phyloP scores from a whole-genome alignment of 2,797 vertebrate species.

The Pteropus rufus region DNA sequence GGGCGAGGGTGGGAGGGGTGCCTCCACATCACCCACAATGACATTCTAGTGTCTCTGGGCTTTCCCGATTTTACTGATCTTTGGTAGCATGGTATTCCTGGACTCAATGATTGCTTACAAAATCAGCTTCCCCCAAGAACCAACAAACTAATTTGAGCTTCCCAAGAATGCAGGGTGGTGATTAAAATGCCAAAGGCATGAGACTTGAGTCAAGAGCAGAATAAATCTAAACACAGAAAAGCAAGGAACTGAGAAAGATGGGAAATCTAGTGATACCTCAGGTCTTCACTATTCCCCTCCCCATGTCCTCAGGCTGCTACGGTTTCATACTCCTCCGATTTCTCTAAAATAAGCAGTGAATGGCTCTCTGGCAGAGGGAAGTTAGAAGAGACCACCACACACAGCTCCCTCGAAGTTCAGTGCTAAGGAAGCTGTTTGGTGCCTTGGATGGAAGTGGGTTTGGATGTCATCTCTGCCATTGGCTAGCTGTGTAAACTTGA shows the following conservation, averaged over 20 bases:
- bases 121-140: conserved; percentile 40
- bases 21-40: background rate
- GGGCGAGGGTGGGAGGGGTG: too few relatives aligned
- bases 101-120: conserved; percentile 4
- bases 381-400: background rate
- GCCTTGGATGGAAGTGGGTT: background rate
- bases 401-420: background rate
- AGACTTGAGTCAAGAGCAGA: background rate
- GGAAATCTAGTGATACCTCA: background rate
- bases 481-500: background rate
- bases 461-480: background rate
- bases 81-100: background rate
- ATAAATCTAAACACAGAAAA: conserved; percentile 24
- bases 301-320: background rate
- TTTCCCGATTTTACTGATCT: conserved; percentile 22
- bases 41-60: background rate
- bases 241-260: background rate
- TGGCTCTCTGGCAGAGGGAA: background rate
- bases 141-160: conserved; percentile 46
- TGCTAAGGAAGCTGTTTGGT: background rate
- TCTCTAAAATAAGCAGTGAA: background rate
- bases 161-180: conserved; percentile 17
- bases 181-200: conserved; percentile 53
- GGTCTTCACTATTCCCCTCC: background rate
- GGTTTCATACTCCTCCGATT: background rate